These are phyloP conservation scores for Scartelaos histophorus DNA, from an alignment of 2,113 vertebrate species.

Conservation along the genomic window DNA sequence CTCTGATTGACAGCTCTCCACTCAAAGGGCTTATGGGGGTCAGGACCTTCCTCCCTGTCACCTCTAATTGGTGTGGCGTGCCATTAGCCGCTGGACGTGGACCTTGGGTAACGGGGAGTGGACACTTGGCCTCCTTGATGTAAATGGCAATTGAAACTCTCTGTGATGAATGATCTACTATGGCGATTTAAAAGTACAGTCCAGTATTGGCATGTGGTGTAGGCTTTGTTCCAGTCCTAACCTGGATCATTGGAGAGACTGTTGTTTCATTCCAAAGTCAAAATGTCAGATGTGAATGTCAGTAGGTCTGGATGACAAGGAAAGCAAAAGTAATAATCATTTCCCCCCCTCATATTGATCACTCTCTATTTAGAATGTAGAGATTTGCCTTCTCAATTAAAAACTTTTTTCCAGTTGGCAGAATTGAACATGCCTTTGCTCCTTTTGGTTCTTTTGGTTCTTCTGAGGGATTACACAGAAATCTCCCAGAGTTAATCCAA, in stretches of 20 bases:
- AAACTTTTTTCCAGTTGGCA: no score
- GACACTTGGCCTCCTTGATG: conserved; percentile 37
- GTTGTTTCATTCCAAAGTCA: neutral
- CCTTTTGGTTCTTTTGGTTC: neutral
- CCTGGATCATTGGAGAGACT: neutral
- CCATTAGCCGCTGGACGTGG: conserved; percentile 53
- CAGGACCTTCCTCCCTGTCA: conserved; percentile 63
- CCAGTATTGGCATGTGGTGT: neutral
- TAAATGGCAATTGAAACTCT: conserved; percentile 43
- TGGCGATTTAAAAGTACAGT: conserved; percentile 8
- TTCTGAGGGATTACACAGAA: no score
- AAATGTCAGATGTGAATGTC: no score
- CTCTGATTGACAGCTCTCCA: conserved; percentile 67
- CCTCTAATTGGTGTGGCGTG: conserved; percentile 64
- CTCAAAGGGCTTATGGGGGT: conserved; percentile 71
- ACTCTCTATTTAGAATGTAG: no score
- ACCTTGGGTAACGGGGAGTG: conserved; percentile 52
- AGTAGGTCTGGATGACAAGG: no score
- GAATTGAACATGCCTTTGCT: no score
- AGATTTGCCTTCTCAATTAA: no score
- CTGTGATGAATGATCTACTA: conserved; percentile 37
- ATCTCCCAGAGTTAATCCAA: no score
- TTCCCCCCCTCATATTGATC: no score
- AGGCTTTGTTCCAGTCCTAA: neutral
- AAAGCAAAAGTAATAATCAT: no score